Conservation (phyloP, 2,797 vertebrate species). For the Melanotaenia nigrans region DNA sequence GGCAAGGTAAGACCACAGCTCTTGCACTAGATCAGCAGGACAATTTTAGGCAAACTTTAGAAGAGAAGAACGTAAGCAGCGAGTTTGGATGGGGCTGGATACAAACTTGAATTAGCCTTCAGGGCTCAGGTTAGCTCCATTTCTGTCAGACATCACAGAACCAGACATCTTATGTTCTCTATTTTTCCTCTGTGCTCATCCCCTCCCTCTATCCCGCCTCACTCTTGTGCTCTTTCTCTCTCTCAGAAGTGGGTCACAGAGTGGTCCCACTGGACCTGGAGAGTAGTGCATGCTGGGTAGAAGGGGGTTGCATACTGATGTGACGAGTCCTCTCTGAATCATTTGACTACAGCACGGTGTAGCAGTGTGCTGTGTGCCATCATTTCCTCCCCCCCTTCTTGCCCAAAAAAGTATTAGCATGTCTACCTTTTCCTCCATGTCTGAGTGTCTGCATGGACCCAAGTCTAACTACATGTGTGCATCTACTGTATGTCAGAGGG, state of each 20-base stretch:
- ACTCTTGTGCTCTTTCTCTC: constrained; percentile 61
- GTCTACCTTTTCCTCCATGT: constrained; percentile 55
- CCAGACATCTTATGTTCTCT: constrained; percentile 81
- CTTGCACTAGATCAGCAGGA: constrained; percentile 49
- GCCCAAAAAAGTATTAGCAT: constrained; percentile 83
- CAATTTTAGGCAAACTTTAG: constrained; percentile 60
- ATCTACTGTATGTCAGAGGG: constrained; percentile 53
- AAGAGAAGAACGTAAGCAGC: constrained; percentile 44
- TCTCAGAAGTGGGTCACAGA: constrained; percentile 84
- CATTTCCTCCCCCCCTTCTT: not conserved
- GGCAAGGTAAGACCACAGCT: constrained; percentile 61
- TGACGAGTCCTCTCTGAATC: constrained; percentile 81
- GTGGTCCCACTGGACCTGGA: constrained; percentile 83
- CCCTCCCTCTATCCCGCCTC: constrained; percentile 71
- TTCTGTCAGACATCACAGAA: constrained; percentile 81
- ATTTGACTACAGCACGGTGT: constrained; percentile 76
- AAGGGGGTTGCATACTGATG: constrained; percentile 83
- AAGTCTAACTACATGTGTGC: constrained; percentile 42
- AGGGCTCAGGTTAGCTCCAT: constrained; percentile 80
- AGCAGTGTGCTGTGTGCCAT: constrained; percentile 56
- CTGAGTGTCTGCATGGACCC: constrained; percentile 55
- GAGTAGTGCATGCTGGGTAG: constrained; percentile 80
- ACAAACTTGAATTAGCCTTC: constrained; percentile 76
- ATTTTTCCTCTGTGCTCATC: constrained; percentile 73
- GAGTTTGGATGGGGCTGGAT: constrained; percentile 66